Evolutionary conservation across 1,140 invertebrate genomes (phyloP), one percentile per base, ranked within the genome.

Genomic region (Atta cephalotes): DNA sequence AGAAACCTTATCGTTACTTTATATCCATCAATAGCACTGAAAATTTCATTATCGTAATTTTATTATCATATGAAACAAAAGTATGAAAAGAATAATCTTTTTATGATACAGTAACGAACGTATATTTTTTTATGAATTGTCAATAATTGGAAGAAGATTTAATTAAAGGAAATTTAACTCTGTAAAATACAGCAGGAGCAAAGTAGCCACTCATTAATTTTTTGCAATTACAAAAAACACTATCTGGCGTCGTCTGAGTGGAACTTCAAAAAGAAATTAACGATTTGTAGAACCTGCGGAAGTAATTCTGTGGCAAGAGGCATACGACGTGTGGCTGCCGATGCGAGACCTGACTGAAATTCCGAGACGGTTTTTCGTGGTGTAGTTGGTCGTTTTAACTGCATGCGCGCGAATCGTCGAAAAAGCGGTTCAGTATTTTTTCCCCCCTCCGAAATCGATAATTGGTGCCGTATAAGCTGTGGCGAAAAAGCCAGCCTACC

Each of bases 371-470:
- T 78, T 77, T 78, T 85, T 85, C 72, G 76, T 63, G 53, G 28
- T 45, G 31, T 76, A 85, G 82, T 85, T 76, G 62, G 60, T 45
- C 82, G 82, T 85, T 85, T 79, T 85, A 85, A 85, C 76, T 58
- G 82, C 70, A 74, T 58, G 56, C 70, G 80, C 80, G 62, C 60
- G 74, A 85, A 21, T 77, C 58, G 51, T 85, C 74, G 63, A 85
- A 85, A 85, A 79, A 79, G 49, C 45, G 35, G 16, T 79, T 28
- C 31, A 16, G 71, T 85, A 78, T 78, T 66, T 53, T 77, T 71
- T 63, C 65, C 63, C 49, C 21, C 21, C 45, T 31, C 49, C 14
- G 14, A 58, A 71, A 82, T 87, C 85, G 79, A 87, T 87, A 87
- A 87, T 87, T 72, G 85, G 39, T 56, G 28, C 68, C 62, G 68